Conservation (phyloP, 2,888 invertebrate genomes). For the Leistus spinibarbis region DNA sequence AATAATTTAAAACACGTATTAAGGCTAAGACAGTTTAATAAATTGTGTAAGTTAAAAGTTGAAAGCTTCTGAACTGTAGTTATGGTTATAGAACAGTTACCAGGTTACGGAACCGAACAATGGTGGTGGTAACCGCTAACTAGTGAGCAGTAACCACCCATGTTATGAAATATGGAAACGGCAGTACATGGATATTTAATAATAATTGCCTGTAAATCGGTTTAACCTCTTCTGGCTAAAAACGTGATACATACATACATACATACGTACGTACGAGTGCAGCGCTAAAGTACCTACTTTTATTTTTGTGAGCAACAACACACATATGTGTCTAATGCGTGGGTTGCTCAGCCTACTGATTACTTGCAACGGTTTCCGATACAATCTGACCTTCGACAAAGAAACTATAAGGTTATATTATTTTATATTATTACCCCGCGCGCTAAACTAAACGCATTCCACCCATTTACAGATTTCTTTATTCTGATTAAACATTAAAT, state of each 20-base stretch:
- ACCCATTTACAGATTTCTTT: not conserved
- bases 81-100: too few species aligned
- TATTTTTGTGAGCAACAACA: conserved; percentile 6
- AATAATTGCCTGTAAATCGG: conserved; percentile 13
- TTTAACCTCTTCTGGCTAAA: conserved; percentile 9
- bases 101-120: too few species aligned
- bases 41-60: not conserved
- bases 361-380: conserved; percentile 28
- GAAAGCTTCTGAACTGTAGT: too few species aligned
- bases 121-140: too few species aligned
- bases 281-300: not conserved
- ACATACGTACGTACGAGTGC: not conserved
- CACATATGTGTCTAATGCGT: conserved; percentile 4
- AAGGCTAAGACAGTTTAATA: not conserved
- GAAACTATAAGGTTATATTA: not conserved
- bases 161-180: not conserved
- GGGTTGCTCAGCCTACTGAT: conserved; percentile 32
- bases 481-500: not conserved
- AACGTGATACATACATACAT: conserved; percentile 7
- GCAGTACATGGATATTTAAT: conserved; percentile 15
- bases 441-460: not conserved
- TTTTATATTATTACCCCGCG: not conserved
- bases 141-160: not conserved
- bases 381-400: conserved; percentile 25
- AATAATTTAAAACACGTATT: too few species aligned